Conservation (phyloP, 53 echinoderm and acorn worm genomes). For the Echinometra lucunter region DNA sequence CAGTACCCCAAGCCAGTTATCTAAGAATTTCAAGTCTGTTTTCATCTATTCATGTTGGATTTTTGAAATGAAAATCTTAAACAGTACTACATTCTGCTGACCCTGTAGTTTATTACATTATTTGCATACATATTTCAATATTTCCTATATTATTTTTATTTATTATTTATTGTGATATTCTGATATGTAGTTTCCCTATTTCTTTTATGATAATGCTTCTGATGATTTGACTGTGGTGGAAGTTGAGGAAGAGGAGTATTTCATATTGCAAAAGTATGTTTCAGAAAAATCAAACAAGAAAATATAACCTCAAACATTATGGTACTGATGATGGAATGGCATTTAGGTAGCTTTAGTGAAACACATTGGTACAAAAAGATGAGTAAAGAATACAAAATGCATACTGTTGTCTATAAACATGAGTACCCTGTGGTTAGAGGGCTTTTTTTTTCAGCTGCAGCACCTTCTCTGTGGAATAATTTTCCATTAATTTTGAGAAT, state of each 20-base stretch:
- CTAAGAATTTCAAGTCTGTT: neutral
- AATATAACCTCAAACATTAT: too few species aligned
- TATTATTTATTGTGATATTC: neutral
- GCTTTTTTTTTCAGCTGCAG: too few species aligned
- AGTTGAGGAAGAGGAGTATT: neutral
- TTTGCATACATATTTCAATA: neutral
- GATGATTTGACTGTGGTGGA: neutral
- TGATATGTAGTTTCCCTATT: neutral
- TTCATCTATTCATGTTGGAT: neutral
- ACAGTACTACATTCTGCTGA: constrained; percentile 4
- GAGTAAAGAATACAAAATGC: too few species aligned
- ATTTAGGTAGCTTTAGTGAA: too few species aligned
- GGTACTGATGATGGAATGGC: too few species aligned
- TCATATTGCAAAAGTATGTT: neutral
- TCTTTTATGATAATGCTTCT: neutral
- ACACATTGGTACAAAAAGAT: too few species aligned
- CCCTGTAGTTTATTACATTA: too few species aligned
- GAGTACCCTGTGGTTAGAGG: too few species aligned
- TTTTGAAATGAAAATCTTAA: neutral
- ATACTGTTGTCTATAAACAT: too few species aligned
- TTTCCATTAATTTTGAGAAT: too few species aligned
- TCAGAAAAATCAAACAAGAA: too few species aligned
- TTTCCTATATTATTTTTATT: neutral
- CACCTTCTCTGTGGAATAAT: too few species aligned
- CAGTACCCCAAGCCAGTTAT: neutral